Conservation (phyloP, 2,797 vertebrate genomes). For the Pangasius djambal region DNA sequence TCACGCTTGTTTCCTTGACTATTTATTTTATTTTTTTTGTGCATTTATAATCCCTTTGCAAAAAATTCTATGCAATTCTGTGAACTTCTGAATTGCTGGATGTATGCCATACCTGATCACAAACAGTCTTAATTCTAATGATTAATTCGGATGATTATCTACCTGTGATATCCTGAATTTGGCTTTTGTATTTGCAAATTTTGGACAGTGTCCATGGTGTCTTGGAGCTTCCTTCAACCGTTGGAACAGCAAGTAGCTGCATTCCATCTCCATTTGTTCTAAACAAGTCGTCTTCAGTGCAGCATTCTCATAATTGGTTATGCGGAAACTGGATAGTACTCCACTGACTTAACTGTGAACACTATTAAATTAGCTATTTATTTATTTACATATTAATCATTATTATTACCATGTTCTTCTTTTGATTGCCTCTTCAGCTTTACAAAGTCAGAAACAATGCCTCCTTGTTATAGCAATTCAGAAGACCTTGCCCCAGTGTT, state of each 20-base stretch:
- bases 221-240: not conserved
- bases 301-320: not conserved
- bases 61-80: not conserved
- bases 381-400: not conserved
- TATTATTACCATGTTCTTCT: not conserved
- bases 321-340: not conserved
- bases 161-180: not conserved
- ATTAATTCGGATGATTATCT: not conserved
- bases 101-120: not conserved
- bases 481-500: not conserved
- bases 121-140: not conserved
- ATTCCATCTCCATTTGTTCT: not conserved
- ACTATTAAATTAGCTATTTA: not conserved
- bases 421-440: not conserved
- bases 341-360: not conserved
- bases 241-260: not conserved
- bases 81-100: not conserved
- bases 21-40: not conserved
- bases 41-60: not conserved
- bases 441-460: slow-evolving; percentile 11
- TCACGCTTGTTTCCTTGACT: not conserved
- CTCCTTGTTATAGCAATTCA: not conserved
- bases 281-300: not conserved
- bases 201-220: not conserved
- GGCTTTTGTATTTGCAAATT: not conserved